Conservation (phyloP, 2,797 vertebrate genomes). For the Syngnathus acus region DNA sequence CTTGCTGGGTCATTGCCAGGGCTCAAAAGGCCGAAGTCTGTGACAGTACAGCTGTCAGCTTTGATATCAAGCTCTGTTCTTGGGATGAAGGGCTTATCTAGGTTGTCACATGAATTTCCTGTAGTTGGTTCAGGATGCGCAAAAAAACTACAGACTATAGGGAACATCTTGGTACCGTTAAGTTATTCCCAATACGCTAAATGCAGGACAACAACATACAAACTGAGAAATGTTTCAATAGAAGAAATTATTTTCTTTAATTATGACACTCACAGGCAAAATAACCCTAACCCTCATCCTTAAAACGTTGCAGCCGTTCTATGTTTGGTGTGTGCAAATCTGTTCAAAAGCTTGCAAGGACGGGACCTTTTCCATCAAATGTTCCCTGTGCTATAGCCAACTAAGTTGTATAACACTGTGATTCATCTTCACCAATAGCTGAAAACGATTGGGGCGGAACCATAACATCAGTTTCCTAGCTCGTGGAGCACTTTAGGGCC, state of each 20-base stretch:
- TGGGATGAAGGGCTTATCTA: conserved; percentile 18
- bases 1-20: not conserved
- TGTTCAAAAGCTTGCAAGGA: conserved; percentile 23
- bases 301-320: conserved; percentile 13
- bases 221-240: not conserved
- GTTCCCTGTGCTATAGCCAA: conserved; percentile 41
- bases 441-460: conserved; percentile 18
- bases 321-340: conserved; percentile 35
- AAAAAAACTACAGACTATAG: conserved; percentile 8
- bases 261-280: not conserved
- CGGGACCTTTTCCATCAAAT: conserved; percentile 50
- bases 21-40: not conserved
- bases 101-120: conserved; percentile 11
- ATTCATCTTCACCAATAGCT: conserved; percentile 43
- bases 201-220: not conserved
- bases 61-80: conserved; percentile 40
- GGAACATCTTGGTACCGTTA: not conserved
- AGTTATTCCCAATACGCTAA: not conserved
- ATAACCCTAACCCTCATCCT: conserved; percentile 6
- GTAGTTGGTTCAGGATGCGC: conserved; percentile 17
- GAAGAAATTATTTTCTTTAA: not conserved
- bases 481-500: conserved; percentile 7
- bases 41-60: conserved; percentile 48
- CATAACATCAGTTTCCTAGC: conserved; percentile 10
- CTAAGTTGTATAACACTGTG: conserved; percentile 46